phyloP scores from a whole-genome alignment of 2,113 vertebrate species.

The Urocolius indicus region DNA sequence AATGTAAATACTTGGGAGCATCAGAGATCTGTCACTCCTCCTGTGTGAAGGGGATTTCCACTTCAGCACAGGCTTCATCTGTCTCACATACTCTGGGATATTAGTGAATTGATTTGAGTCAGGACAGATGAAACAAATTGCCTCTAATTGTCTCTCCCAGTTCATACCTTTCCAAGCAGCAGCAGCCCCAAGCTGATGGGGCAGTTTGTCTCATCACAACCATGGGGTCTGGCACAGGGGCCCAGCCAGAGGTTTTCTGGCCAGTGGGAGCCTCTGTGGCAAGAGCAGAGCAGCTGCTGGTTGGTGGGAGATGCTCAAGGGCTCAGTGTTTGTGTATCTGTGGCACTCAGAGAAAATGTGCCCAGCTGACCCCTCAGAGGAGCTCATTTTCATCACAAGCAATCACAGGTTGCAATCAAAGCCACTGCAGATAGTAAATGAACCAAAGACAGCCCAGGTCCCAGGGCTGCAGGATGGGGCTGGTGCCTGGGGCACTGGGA shows the following conservation, averaged over 20 bases:
- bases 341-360: neutral
- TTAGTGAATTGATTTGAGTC: neutral
- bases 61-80: neutral
- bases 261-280: neutral
- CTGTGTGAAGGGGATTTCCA: neutral
- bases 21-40: neutral
- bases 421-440: neutral
- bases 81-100: neutral
- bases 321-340: neutral
- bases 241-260: neutral
- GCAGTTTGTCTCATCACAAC: neutral
- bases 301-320: rapidly evolving
- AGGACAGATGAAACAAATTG: neutral
- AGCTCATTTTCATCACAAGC: neutral
- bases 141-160: neutral
- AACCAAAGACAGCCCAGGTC: neutral
- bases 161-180: neutral
- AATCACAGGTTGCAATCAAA: neutral
- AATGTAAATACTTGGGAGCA: neutral
- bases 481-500: neutral
- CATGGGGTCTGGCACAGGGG: rapidly evolving
- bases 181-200: neutral
- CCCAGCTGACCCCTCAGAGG: neutral
- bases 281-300: too few relatives aligned
- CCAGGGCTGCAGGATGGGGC: neutral